Evolutionary conservation across 2,797 vertebrate species (phyloP).

Genomic region (Orientallactaga sibirica): DNA sequence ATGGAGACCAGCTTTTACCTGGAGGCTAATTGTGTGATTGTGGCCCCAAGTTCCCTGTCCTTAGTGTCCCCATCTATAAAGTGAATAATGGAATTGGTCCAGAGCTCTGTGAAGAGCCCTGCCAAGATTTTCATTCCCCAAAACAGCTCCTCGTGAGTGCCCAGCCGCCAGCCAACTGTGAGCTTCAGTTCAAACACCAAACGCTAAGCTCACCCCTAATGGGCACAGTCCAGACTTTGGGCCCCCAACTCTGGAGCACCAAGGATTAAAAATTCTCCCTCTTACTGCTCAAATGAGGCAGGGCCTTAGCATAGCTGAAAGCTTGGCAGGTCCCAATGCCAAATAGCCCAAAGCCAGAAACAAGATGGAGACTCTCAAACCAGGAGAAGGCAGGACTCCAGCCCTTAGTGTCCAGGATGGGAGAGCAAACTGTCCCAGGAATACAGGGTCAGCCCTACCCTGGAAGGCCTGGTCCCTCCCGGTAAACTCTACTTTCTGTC

Average conservation of each 20-base stretch:
- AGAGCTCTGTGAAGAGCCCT: conserved; percentile 7
- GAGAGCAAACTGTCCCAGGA: too few relatives aligned
- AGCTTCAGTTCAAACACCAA: not conserved
- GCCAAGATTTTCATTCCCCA: not conserved
- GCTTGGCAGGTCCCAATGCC: not conserved
- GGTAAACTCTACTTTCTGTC: not conserved
- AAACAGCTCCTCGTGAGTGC: not conserved
- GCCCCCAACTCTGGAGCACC: not conserved
- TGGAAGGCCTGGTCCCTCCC: not conserved
- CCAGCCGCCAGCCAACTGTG: not conserved
- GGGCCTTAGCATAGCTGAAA: not conserved
- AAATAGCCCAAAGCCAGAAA: not conserved
- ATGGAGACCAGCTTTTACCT: not conserved
- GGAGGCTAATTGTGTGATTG: not conserved
- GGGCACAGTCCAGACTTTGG: conserved; percentile 18
- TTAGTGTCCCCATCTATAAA: conserved; percentile 21
- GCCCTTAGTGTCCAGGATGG: not conserved
- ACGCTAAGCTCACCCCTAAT: not conserved
- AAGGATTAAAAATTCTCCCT: conserved; percentile 12
- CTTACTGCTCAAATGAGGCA: conserved; percentile 7
- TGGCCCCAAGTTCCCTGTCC: not conserved
- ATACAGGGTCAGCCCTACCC: not conserved
- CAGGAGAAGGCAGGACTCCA: not conserved
- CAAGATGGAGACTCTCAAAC: not conserved
- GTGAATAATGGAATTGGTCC: not conserved